phyloP scores from a whole-genome alignment of 2,113 vertebrate species.

The Dendropsophus ebraccatus region DNA sequence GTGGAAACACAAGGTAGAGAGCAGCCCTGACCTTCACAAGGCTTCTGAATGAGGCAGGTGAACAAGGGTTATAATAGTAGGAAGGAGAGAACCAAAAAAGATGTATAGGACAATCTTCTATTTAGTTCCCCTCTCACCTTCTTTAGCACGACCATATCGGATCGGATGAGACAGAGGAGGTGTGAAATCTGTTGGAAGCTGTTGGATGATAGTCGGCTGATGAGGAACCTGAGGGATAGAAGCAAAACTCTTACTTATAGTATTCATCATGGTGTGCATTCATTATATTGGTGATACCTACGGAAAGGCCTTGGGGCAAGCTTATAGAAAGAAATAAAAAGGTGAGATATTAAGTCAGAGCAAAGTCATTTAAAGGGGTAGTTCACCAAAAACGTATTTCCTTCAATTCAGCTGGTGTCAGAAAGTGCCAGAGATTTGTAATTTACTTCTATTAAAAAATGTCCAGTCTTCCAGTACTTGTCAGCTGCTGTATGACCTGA shows the following conservation, averaged over 20 bases:
- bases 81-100: background rate
- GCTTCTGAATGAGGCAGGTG: background rate
- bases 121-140: slow-evolving; percentile 63
- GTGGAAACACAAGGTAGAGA: background rate
- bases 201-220: slow-evolving; percentile 68
- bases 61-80: background rate
- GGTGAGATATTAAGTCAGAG: background rate
- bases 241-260: background rate
- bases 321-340: background rate
- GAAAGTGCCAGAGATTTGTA: too few relatives aligned
- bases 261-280: background rate
- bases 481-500: too few relatives aligned
- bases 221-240: slow-evolving; percentile 53
- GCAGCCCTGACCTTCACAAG: background rate
- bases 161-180: slow-evolving; percentile 59
- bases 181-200: slow-evolving; percentile 65
- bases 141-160: slow-evolving; percentile 64
- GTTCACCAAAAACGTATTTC: too few relatives aligned
- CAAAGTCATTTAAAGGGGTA: too few relatives aligned
- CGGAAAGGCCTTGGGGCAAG: background rate
- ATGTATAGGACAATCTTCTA: background rate
- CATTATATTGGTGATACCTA: background rate
- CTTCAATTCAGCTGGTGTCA: too few relatives aligned
- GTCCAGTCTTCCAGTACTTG: too few relatives aligned
- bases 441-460: too few relatives aligned